These are phyloP conservation scores for Petaurus breviceps DNA, from an alignment of 2,113 vertebrate species.

Conservation along the genomic window DNA sequence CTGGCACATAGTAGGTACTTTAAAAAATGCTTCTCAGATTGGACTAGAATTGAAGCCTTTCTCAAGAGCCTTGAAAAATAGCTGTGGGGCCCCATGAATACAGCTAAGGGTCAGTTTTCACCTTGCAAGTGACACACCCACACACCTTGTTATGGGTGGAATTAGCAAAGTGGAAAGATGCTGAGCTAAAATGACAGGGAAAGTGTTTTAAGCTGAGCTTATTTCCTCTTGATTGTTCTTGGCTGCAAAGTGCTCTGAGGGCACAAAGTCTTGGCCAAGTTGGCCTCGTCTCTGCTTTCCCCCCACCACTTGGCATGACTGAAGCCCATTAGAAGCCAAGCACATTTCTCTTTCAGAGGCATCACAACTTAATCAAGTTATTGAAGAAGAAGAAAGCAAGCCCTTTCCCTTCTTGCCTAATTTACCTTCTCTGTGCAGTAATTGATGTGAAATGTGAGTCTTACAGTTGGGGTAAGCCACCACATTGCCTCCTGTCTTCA, in stretches of 20 bases:
- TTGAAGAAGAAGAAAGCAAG: slow-evolving; percentile 66
- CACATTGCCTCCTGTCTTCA: slow-evolving; percentile 50
- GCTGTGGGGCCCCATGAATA: background rate
- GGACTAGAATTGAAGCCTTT: background rate
- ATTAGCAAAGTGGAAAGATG: slow-evolving; percentile 24
- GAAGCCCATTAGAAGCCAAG: slow-evolving; percentile 51
- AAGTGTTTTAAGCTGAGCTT: slow-evolving; percentile 44
- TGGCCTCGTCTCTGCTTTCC: slow-evolving; percentile 14
- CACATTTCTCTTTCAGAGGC: slow-evolving; percentile 71
- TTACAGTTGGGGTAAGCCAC: slow-evolving; percentile 57
- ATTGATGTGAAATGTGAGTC: slow-evolving; percentile 77
- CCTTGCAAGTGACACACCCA: background rate
- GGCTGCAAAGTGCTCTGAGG: slow-evolving; percentile 49
- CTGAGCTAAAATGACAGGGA: slow-evolving; percentile 60
- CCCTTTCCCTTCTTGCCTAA: slow-evolving; percentile 59
- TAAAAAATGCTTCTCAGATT: background rate
- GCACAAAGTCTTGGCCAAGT: slow-evolving; percentile 50
- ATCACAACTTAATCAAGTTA: slow-evolving; percentile 56
- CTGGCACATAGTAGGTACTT: background rate
- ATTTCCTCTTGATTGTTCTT: slow-evolving; percentile 46
- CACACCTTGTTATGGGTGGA: background rate
- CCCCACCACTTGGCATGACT: slow-evolving; percentile 41
- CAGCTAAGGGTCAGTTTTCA: background rate
- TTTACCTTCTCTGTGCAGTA: slow-evolving; percentile 70
- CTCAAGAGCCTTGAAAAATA: background rate